phyloP scores from a whole-genome alignment of 2,797 vertebrate genomes.

The Paedocypris micromegethes region DNA sequence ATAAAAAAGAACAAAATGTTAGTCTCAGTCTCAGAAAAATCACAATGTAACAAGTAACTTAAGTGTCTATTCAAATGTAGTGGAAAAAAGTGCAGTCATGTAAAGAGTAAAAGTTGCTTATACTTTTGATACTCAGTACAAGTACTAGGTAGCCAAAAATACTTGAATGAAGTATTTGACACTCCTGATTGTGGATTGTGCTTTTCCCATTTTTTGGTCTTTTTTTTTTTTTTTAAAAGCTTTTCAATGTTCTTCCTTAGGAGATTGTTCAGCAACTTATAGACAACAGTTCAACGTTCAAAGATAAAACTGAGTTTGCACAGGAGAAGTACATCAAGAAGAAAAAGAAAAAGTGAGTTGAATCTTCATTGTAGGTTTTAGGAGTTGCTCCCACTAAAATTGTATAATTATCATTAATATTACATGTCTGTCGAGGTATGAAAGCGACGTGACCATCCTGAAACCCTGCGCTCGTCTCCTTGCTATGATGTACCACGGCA shows the following conservation, averaged over 20 bases:
- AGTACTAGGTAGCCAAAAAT: too few species aligned
- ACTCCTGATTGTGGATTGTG: not conserved
- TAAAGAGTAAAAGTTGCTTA: too few species aligned
- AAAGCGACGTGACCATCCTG: constrained; percentile 81
- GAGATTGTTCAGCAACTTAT: constrained; percentile 95
- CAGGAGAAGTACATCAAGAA: constrained; percentile 99
- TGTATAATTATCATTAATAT: not conserved
- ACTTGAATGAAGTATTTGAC: too few species aligned
- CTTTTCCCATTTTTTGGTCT: not conserved
- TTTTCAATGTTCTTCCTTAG: constrained; percentile 57
- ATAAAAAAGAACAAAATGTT: too few species aligned
- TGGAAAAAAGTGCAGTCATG: too few species aligned
- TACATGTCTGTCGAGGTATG: constrained; percentile 73
- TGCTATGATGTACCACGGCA: constrained; percentile 93
- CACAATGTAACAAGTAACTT: too few species aligned
- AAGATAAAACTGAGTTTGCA: constrained; percentile 93
- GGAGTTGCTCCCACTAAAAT: too few species aligned
- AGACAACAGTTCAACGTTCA: constrained; percentile 94
- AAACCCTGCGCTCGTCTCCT: constrained; percentile 90
- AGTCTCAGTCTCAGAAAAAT: too few species aligned
- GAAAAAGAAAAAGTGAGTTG: constrained; percentile 96
- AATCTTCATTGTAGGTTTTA: not conserved
- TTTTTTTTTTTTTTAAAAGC: not conserved
- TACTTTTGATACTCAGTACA: too few species aligned
- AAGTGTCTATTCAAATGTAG: too few species aligned